These are phyloP conservation scores for Oreortyx pictus DNA, from an alignment of 2,797 vertebrate species.

Conservation along the genomic window DNA sequence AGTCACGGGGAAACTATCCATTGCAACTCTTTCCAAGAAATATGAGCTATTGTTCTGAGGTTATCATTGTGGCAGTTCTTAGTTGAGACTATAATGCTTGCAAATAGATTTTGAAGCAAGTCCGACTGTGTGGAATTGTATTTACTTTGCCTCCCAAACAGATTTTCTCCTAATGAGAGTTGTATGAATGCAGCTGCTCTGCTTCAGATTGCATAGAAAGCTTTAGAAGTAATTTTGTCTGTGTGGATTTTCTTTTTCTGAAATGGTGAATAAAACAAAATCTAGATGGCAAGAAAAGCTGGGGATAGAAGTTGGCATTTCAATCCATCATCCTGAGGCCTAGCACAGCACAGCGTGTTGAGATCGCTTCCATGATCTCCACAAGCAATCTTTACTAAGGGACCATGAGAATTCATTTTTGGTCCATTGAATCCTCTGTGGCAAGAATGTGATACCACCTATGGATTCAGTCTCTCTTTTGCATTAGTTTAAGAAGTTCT, in stretches of 20 bases:
- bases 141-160: background rate
- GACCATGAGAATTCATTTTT: constrained; percentile 9
- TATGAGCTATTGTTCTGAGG: background rate
- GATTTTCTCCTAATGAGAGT: background rate
- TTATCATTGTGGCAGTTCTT: background rate
- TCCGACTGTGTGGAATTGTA: background rate
- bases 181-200: background rate
- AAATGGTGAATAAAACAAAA: background rate
- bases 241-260: background rate
- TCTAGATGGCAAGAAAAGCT: background rate
- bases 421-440: background rate
- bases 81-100: background rate
- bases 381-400: background rate
- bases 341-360: background rate
- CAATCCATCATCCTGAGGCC: background rate
- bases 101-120: background rate
- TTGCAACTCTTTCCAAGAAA: background rate
- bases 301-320: background rate
- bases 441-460: background rate
- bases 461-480: constrained; percentile 36
- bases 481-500: constrained; percentile 41
- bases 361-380: background rate
- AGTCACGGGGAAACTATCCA: background rate
- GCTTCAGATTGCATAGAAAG: background rate
- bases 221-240: background rate